A percentile compares a stretch with the other conserved stretches of the same genome.
Evolutionary conservation across 2,797 vertebrate genomes (phyloP).

Genomic region (Tauraco hartlaubi): DNA sequence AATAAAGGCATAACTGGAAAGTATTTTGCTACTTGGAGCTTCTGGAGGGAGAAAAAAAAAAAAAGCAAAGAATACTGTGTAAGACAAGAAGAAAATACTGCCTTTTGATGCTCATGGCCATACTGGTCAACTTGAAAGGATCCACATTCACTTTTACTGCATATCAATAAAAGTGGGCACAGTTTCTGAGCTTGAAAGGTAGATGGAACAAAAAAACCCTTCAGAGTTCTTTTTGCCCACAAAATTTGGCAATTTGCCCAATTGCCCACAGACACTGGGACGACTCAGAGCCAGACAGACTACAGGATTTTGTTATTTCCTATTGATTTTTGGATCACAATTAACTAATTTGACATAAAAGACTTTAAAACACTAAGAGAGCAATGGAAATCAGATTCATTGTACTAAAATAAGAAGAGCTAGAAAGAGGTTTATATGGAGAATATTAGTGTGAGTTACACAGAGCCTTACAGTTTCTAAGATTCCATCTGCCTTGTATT

Average conservation of each 20-base stretch:
- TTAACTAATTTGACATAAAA: background rate
- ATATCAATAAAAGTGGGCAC: background rate
- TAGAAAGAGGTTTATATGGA: background rate
- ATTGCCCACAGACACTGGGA: background rate
- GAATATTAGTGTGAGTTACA: constrained; percentile 29
- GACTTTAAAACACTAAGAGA: background rate
- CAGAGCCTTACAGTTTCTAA: constrained; percentile 82
- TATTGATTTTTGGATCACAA: background rate
- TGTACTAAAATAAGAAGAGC: background rate
- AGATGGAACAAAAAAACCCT: background rate
- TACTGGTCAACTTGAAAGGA: background rate
- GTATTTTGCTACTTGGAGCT: background rate
- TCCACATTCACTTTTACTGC: accelerated
- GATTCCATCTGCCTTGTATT: constrained; percentile 86
- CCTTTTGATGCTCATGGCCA: background rate
- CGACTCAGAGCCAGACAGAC: background rate
- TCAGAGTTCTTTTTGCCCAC: background rate
- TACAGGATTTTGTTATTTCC: background rate
- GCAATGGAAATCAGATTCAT: background rate
- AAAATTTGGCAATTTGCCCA: background rate
- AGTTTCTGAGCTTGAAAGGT: background rate
- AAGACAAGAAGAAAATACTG: background rate
- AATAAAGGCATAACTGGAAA: constrained; percentile 8
- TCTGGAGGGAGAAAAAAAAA: background rate
- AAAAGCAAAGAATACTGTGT: background rate